phyloP scores from a whole-genome alignment of 2,797 vertebrate genomes.

The Decapterus maruadsi region DNA sequence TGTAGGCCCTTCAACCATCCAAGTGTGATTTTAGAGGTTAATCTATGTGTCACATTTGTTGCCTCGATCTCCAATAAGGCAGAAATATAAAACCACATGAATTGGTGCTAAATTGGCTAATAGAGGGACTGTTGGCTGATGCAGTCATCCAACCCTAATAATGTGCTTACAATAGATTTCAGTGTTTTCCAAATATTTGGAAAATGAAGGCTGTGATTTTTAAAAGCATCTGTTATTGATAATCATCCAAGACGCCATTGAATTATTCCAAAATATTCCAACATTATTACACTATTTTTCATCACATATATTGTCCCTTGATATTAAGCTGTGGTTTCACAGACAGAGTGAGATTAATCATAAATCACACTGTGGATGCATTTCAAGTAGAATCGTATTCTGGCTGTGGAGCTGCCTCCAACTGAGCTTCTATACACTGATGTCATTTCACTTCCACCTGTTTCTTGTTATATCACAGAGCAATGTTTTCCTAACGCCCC shows the following conservation, averaged over 20 bases:
- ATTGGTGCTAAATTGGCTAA: neutral
- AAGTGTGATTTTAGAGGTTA: neutral
- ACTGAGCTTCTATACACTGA: conserved; percentile 51
- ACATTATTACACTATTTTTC: conserved; percentile 35
- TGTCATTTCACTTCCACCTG: conserved; percentile 72
- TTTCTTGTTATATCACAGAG: conserved; percentile 57
- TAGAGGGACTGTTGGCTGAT: too few species aligned
- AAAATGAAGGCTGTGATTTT: conserved; percentile 15
- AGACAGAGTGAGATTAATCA: conserved; percentile 15
- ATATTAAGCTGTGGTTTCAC: conserved; percentile 40
- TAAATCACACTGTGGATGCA: conserved; percentile 36
- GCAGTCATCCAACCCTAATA: neutral
- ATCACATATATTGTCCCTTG: conserved; percentile 24
- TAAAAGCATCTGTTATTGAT: conserved; percentile 45
- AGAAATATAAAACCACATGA: neutral
- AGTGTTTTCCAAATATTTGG: conserved; percentile 15
- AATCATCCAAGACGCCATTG: neutral
- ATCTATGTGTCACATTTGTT: neutral
- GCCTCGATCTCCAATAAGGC: neutral
- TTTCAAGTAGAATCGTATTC: conserved; percentile 42
- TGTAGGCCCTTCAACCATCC: neutral
- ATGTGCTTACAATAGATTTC: conserved; percentile 2
- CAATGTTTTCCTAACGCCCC: conserved; percentile 46
- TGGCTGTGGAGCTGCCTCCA: conserved; percentile 36
- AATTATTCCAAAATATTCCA: conserved; percentile 29